Conservation (phyloP, 2,888 invertebrate genomes). For the Therioaphis trifolii region DNA sequence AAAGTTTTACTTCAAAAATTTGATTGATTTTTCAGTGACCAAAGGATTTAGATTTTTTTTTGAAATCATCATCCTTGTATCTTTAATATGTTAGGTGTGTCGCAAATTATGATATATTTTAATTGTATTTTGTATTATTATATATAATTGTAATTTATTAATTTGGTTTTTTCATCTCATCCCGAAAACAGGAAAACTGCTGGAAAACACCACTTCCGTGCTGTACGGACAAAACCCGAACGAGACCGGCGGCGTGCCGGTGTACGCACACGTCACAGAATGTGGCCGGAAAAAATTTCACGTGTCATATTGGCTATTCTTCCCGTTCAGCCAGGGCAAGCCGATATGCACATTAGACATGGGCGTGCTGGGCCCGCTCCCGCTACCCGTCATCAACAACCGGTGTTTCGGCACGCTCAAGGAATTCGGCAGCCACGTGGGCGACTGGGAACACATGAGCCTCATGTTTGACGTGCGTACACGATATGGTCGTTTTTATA, state of each 20-base stretch:
- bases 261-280: constrained; percentile 73
- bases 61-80: no score
- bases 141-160: no score
- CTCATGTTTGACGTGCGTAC: constrained; percentile 71
- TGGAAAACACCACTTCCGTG: constrained; percentile 72
- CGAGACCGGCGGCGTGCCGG: constrained; percentile 71
- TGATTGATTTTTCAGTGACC: no score
- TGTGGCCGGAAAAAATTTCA: constrained; percentile 71
- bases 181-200: constrained; percentile 69
- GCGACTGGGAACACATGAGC: constrained; percentile 78
- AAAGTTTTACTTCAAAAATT: no score
- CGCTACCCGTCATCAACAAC: constrained; percentile 73
- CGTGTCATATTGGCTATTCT: constrained; percentile 79
- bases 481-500: no score
- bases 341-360: constrained; percentile 70
- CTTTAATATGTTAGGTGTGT: no score
- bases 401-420: constrained; percentile 73
- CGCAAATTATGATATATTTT: no score
- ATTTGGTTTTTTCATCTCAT: no score
- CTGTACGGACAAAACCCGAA: constrained; percentile 74
- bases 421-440: constrained; percentile 76
- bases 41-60: no score
- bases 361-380: constrained; percentile 73
- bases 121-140: no score
- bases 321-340: constrained; percentile 77